phyloP scores from a whole-genome alignment of 2,888 invertebrate species.

The Steromphala cineraria region DNA sequence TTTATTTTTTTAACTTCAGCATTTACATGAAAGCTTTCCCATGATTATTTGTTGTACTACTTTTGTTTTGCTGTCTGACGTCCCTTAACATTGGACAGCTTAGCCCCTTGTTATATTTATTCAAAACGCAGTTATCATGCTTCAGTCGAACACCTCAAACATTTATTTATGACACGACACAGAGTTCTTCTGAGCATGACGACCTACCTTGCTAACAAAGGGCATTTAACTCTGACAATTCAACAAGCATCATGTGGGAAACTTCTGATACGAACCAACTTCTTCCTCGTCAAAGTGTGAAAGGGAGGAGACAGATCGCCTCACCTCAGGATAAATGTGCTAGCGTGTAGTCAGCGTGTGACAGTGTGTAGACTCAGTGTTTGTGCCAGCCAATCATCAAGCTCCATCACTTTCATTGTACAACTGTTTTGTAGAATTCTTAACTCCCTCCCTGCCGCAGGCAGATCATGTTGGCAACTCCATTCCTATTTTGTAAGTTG shows the following conservation, averaged over 20 bases:
- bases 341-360: not conserved
- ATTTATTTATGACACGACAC: not conserved
- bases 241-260: not conserved
- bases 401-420: too few species aligned
- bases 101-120: not conserved
- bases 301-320: not conserved
- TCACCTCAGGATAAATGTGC: slow-evolving; percentile 1
- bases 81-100: not conserved
- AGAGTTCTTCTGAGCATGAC: not conserved
- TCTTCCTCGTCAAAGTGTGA: not conserved
- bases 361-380: not conserved
- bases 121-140: not conserved
- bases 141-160: not conserved
- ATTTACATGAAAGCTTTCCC: slow-evolving; percentile 3
- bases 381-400: too few species aligned
- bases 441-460: too few species aligned
- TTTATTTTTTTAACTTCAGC: not conserved
- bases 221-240: not conserved
- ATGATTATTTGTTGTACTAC: not conserved
- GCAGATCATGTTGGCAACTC: too few species aligned
- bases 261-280: not conserved
- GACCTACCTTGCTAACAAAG: not conserved
- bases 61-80: not conserved
- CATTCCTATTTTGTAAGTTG: too few species aligned
- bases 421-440: too few species aligned